Base-by-base conservation (phyloP, 2,888 invertebrate species). In the Bugula neritina region DNA sequence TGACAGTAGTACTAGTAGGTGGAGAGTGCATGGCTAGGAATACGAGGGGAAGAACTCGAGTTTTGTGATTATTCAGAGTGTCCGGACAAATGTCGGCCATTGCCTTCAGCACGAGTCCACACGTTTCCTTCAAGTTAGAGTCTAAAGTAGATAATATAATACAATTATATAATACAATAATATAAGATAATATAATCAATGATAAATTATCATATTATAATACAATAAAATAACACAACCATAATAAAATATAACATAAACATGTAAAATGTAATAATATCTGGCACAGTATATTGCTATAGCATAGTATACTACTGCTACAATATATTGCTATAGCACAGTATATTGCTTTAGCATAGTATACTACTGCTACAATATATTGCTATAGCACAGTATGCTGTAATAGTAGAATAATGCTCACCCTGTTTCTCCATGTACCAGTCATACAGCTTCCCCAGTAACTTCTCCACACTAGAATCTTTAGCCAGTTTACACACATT, bases 21-120 rank as follows among this genome's bases (percentile, higher is more conserved):
- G 43, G 17, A 43, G 43, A 43, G 43, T 94, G 94, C 92, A 93
- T 94, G 17, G 93, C 95, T 75, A 93, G 89, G 83, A 94, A 95
- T 29, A 92, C 90, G 72, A 94, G 86, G 0, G 95, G 94, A 77
- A 94, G 87, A 13, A 92, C 87, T 34, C 89, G 72, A 31, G 90
- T 88, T 35, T 91, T 89, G 80, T 92, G 90, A 79, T 90, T 89
- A 80, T 91, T 91, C 57, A 94, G 85, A 72, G 91, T 87, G 75
- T 94, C 94, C 1, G 82, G 79, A 84, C 92, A 91, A 72, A 93
- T 90, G 77, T 90, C 90, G 69, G 91, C 90, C 74, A 94, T 90
- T 0, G 93, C 89, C 78, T 92, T 91, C 27, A 94, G 87, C 0
- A 91, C 80, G 55, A 80, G 73, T 57, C 80, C 82, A 78, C 84